A percentile compares a stretch with the other conserved stretches of the same genome.
Evolutionary conservation across 2,888 invertebrate genomes (phyloP).

Genomic region (Cactoblastis cactorum): DNA sequence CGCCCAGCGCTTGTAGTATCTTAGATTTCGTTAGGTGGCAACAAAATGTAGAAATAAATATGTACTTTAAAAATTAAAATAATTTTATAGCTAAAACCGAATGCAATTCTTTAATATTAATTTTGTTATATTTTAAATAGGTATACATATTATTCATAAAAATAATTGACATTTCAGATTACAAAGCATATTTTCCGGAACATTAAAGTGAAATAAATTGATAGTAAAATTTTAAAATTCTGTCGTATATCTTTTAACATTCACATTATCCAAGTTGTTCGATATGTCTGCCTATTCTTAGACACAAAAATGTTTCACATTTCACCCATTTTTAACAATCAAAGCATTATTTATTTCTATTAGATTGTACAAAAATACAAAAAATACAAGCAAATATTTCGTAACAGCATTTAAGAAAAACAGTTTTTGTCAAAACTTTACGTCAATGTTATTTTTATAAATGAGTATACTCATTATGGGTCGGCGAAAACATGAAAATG

Average conservation of each 20-base stretch:
- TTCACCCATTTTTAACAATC: constrained; percentile 22
- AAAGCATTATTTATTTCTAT: constrained; percentile 13
- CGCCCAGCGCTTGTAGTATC: no score
- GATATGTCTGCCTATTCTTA: constrained; percentile 9
- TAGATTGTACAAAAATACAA: background rate
- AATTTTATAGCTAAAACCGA: no score
- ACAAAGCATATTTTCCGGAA: constrained; percentile 3
- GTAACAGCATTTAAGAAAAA: background rate
- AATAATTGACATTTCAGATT: background rate
- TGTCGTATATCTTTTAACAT: constrained; percentile 13
- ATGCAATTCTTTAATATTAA: no score
- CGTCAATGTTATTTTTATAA: constrained; percentile 20
- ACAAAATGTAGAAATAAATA: no score
- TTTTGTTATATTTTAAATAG: no score
- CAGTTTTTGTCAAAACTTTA: constrained; percentile 7
- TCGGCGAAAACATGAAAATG: constrained; percentile 24
- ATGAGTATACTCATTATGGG: constrained; percentile 21
- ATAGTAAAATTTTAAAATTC: constrained; percentile 2
- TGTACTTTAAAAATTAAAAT: no score
- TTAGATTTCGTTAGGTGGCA: no score
- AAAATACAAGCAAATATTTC: background rate
- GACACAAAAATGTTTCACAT: constrained; percentile 14
- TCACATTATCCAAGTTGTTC: constrained; percentile 2
- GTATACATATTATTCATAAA: background rate
- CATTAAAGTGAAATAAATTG: constrained; percentile 11